These are phyloP conservation scores for Oceanites oceanicus DNA, from an alignment of 2,113 vertebrate genomes.

Conservation along the genomic window DNA sequence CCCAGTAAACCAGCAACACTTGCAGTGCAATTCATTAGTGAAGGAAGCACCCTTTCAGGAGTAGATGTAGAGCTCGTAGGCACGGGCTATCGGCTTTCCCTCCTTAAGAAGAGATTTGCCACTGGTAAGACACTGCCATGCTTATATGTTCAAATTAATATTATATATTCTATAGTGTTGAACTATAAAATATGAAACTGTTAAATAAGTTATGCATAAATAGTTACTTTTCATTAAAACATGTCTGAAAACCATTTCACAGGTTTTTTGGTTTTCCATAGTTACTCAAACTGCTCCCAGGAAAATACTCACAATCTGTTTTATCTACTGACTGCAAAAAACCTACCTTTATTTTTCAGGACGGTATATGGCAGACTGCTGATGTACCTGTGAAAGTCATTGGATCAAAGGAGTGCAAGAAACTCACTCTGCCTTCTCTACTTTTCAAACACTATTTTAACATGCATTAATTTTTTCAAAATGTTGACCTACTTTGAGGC, in stretches of 20 bases:
- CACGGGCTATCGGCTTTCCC: conserved; percentile 91
- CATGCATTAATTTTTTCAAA: conserved; percentile 64
- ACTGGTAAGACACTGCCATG: conserved; percentile 79
- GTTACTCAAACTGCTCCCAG: neutral
- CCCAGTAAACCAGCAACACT: conserved; percentile 91
- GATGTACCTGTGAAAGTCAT: conserved; percentile 65
- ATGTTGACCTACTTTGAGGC: conserved; percentile 56
- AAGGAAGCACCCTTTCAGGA: conserved; percentile 92
- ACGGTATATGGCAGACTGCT: conserved; percentile 96
- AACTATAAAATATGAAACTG: neutral
- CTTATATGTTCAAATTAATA: neutral
- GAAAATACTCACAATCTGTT: neutral
- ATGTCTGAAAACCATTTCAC: neutral
- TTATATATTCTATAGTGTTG: neutral
- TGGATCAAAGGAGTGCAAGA: conserved; percentile 46
- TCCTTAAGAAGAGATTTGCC: conserved; percentile 94
- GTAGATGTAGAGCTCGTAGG: conserved; percentile 89
- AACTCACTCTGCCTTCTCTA: conserved; percentile 48
- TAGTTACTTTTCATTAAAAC: neutral
- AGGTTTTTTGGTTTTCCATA: neutral
- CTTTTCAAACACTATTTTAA: conserved; percentile 75
- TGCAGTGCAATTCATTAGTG: conserved; percentile 93
- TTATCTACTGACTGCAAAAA: neutral
- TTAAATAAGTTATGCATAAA: neutral
- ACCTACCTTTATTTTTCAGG: conserved; percentile 78